A percentile compares a stretch with the other conserved stretches of the same genome.
Evolutionary conservation across 2,888 invertebrate species (phyloP).

Genomic region (Chironomus riparius): DNA sequence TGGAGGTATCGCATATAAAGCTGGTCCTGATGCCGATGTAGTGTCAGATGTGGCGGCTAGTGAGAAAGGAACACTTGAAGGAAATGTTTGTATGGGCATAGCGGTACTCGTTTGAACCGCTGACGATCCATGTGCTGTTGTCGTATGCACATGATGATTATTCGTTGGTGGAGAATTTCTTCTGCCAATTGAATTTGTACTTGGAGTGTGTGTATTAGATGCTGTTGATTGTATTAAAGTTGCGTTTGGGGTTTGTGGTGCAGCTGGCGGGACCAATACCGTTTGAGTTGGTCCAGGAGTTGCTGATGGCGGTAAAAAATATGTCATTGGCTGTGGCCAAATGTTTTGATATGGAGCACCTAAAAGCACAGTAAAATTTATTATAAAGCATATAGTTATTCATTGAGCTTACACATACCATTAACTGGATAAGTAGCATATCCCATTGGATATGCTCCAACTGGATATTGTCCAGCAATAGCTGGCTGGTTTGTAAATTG

Average conservation of each 20-base stretch:
- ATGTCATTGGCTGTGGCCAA: constrained; percentile 41
- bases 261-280: constrained; percentile 34
- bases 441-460: constrained; percentile 39
- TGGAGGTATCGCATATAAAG: constrained; percentile 40
- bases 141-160: not conserved
- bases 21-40: not conserved
- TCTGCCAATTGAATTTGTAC: constrained; percentile 33
- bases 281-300: constrained; percentile 11
- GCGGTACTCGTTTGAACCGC: constrained; percentile 32
- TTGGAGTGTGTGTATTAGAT: constrained; percentile 28
- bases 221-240: constrained; percentile 13
- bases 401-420: constrained; percentile 31
- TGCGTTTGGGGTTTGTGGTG: constrained; percentile 29
- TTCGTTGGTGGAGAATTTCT: constrained; percentile 35
- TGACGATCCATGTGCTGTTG: constrained; percentile 28
- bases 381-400: not conserved
- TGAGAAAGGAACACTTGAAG: constrained; percentile 32
- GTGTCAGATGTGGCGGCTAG: constrained; percentile 24
- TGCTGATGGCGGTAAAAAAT: constrained; percentile 38
- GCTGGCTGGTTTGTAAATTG: constrained; percentile 35
- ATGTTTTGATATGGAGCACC: constrained; percentile 31
- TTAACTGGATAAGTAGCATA: constrained; percentile 41
- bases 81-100: constrained; percentile 31
- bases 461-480: constrained; percentile 38
- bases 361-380: not conserved